phyloP scores from a whole-genome alignment of 2,888 invertebrate genomes.

The Hirtodrosophila confusa region DNA sequence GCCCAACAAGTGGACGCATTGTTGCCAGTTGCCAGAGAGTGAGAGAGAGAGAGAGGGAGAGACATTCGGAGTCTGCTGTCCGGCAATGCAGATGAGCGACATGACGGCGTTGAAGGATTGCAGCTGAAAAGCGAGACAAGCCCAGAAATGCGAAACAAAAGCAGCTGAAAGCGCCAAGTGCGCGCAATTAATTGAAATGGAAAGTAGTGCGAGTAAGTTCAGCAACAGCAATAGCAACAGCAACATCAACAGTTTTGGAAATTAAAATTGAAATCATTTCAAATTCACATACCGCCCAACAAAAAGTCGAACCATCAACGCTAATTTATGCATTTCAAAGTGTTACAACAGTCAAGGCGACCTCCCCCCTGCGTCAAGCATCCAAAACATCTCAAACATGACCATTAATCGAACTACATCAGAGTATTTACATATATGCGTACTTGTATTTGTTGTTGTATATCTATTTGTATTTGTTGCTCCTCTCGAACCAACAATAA shows the following conservation, averaged over 20 bases:
- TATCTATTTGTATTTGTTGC: slow-evolving; percentile 1
- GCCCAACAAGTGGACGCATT: slow-evolving; percentile 61
- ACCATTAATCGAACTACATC: slow-evolving; percentile 62
- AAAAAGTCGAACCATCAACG: slow-evolving; percentile 43
- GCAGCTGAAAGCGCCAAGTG: slow-evolving; percentile 46
- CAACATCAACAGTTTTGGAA: slow-evolving; percentile 22
- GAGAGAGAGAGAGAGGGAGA: slow-evolving; percentile 5
- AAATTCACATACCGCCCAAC: slow-evolving; percentile 49
- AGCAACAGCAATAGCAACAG: neutral
- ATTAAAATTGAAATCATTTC: slow-evolving; percentile 72
- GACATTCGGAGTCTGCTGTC: slow-evolving; percentile 6
- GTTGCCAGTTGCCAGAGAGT: slow-evolving; percentile 19
- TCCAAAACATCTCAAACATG: slow-evolving; percentile 42
- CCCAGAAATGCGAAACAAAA: slow-evolving; percentile 38
- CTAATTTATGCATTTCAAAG: slow-evolving; percentile 73
- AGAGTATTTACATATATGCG: slow-evolving; percentile 12
- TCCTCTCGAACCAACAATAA: slow-evolving; percentile 41
- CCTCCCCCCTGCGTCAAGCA: slow-evolving; percentile 22
- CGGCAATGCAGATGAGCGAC: slow-evolving; percentile 40
- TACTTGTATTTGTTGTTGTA: slow-evolving; percentile 7
- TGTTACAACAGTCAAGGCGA: slow-evolving; percentile 62
- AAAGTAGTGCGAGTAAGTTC: slow-evolving; percentile 53
- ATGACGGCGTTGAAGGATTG: slow-evolving; percentile 41
- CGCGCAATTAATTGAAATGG: slow-evolving; percentile 75
- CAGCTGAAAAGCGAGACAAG: slow-evolving; percentile 25